Evolutionary conservation across 92 coral and sea anemone genomes (phyloP), one percentile per base, ranked within the genome.

Genomic region (Meandrina meandrites): DNA sequence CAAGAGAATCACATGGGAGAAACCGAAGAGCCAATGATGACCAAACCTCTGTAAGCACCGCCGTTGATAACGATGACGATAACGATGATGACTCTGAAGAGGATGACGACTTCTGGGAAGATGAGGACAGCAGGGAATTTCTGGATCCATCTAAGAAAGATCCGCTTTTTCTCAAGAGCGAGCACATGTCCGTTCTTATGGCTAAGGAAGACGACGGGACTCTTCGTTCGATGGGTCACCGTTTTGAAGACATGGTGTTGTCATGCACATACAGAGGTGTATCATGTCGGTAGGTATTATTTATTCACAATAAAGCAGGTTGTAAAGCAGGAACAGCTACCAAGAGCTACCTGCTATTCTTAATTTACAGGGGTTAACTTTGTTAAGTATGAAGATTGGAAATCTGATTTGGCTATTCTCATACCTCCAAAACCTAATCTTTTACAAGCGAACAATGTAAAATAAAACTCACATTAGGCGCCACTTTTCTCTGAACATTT

Each of bases 181-280:
- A 86, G 76, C 28, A 79, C 30, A 16, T 86, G 72, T 37, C 80
- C 42, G 54, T 35, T 19, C 57, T 79, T 35, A 77, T 86, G 85
- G 89, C 89, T 3, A 36, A 37, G 36, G 64, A 85, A 67, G 13
- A 85, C 30, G 34, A 19, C 6, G 2, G 8, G 22, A 8, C 27
- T 27, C 48, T 86, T 3, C n/a, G 76, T 21, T 7, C 17, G 57
- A 78, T 90, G 58, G 98, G 98, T 37, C 98, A 94, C 72, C 92
- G 88, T 81, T 92, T 92, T 86, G 88, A 91, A 17, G 98, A 92
- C 45, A 86, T 92, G 85, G 94, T 94, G 50, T 60, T 93, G 56
- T 86, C 93, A 10, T 94, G 98, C 35, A 92, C 98, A 1, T 94
- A 90, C 79, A 89, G 98, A 57, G 98, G 98, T 1, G 87, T 79